These are phyloP conservation scores for Erebia ligea DNA, from an alignment of 2,888 invertebrate genomes.

Conservation along the genomic window DNA sequence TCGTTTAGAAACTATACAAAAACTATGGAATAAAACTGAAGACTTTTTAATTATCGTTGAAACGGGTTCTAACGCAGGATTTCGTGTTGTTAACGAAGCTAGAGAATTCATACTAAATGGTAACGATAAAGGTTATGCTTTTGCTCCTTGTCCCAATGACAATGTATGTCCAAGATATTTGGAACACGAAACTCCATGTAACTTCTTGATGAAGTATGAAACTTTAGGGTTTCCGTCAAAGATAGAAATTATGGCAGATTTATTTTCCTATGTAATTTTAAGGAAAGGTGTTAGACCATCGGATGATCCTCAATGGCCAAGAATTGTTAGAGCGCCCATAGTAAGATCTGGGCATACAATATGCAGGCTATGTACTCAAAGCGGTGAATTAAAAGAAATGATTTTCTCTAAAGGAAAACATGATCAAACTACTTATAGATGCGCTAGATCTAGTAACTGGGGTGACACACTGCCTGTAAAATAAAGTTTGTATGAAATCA, in stretches of 20 bases:
- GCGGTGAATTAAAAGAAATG: conserved; percentile 89
- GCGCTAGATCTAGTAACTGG: conserved; percentile 89
- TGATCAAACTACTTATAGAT: conserved; percentile 89
- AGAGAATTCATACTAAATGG: conserved; percentile 89
- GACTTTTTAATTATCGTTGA: conserved; percentile 93
- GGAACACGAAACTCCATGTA: conserved; percentile 88
- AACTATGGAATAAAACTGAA: conserved; percentile 93
- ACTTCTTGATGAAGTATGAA: conserved; percentile 87
- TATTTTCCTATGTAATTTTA: conserved; percentile 91
- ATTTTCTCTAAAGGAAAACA: conserved; percentile 90
- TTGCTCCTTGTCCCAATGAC: conserved; percentile 87
- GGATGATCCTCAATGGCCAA: conserved; percentile 88
- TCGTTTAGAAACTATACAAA: conserved; percentile 87
- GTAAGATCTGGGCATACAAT: conserved; percentile 88
- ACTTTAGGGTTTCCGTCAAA: conserved; percentile 78
- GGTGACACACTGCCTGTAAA: conserved; percentile 90
- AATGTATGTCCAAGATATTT: conserved; percentile 88
- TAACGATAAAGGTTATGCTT: conserved; percentile 82
- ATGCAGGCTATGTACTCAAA: conserved; percentile 89
- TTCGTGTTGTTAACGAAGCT: conserved; percentile 91
- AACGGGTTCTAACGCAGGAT: conserved; percentile 92
- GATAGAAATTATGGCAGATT: conserved; percentile 74
- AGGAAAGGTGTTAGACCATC: conserved; percentile 86
- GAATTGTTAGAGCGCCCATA: conserved; percentile 89
- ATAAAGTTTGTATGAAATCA: conserved; percentile 46